A percentile compares a stretch with the other conserved stretches of the same genome.
phyloP scores from a whole-genome alignment of 1,140 invertebrate species.

The Babylonia areolata region DNA sequence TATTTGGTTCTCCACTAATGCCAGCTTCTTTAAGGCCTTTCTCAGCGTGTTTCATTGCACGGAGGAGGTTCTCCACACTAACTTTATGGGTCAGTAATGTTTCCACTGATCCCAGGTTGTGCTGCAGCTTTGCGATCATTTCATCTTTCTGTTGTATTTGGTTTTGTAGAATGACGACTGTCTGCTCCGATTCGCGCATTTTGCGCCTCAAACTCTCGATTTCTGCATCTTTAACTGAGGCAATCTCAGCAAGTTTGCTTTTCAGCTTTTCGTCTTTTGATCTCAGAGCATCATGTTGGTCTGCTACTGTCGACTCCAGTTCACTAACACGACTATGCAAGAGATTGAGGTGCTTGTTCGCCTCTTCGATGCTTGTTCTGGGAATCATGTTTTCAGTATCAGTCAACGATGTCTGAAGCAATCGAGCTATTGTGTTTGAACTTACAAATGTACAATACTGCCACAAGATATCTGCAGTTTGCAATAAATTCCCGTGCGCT shows the following conservation, averaged over 20 bases:
- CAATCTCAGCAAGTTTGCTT: slow-evolving; percentile 46
- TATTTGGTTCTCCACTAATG: background rate
- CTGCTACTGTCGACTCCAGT: slow-evolving; percentile 61
- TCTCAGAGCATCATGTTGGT: slow-evolving; percentile 55
- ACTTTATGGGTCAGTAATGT: slow-evolving; percentile 43
- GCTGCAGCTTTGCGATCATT: slow-evolving; percentile 44
- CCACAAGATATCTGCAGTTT: too few species aligned
- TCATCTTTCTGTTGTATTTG: slow-evolving; percentile 52
- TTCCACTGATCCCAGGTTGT: slow-evolving; percentile 34
- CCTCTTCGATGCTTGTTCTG: slow-evolving; percentile 65
- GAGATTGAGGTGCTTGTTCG: slow-evolving; percentile 65
- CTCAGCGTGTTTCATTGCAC: slow-evolving; percentile 49
- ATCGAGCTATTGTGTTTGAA: too few species aligned
- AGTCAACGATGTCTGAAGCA: too few species aligned
- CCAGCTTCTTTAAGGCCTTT: slow-evolving; percentile 32
- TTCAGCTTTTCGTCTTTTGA: slow-evolving; percentile 58
- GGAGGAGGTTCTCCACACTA: slow-evolving; percentile 43
- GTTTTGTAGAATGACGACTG: slow-evolving; percentile 49
- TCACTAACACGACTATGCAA: slow-evolving; percentile 58
- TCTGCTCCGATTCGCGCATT: slow-evolving; percentile 46
- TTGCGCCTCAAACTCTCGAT: slow-evolving; percentile 44
- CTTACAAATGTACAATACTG: too few species aligned
- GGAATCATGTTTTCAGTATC: slow-evolving; percentile 52
- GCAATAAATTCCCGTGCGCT: too few species aligned
- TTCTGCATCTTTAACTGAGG: slow-evolving; percentile 42